These are phyloP conservation scores for Iselma pallidipennis DNA, from an alignment of 2,888 invertebrate genomes.

Conservation along the genomic window DNA sequence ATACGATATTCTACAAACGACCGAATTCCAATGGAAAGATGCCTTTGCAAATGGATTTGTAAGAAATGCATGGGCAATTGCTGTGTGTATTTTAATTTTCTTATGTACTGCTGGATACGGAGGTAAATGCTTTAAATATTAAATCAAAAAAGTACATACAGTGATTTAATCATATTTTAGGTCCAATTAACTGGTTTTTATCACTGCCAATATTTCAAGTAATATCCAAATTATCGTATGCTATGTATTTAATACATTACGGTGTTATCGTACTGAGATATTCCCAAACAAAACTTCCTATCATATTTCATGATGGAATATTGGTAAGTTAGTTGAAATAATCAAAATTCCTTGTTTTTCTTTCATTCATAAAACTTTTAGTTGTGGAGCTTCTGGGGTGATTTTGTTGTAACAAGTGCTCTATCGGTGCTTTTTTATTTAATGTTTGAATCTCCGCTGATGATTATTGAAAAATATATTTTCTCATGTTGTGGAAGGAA, in stretches of 20 bases:
- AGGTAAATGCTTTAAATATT: conserved; percentile 4
- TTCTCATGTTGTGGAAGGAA: background rate
- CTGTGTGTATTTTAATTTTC: conserved; percentile 1
- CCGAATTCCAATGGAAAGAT: background rate
- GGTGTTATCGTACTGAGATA: background rate
- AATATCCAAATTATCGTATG: conserved; percentile 14
- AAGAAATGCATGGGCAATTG: conserved; percentile 7
- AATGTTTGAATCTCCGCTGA: conserved; percentile 10
- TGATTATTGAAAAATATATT: conserved; percentile 12
- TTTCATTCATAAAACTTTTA: background rate
- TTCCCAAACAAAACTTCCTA: background rate
- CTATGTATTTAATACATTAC: conserved; percentile 17
- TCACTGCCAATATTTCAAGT: conserved; percentile 20
- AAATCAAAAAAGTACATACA: background rate
- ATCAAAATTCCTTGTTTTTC: background rate
- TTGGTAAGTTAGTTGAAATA: background rate
- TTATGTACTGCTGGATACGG: conserved; percentile 9
- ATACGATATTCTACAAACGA: background rate
- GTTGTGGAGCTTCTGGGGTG: conserved; percentile 11
- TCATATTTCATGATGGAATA: background rate
- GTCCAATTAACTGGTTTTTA: conserved; percentile 15
- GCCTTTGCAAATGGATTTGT: background rate
- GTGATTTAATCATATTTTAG: conserved; percentile 26
- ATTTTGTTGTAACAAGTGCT: conserved; percentile 9
- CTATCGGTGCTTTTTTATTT: conserved; percentile 5